Base-by-base conservation (phyloP, 2,888 invertebrate genomes). In the Tachina grossa region DNA sequence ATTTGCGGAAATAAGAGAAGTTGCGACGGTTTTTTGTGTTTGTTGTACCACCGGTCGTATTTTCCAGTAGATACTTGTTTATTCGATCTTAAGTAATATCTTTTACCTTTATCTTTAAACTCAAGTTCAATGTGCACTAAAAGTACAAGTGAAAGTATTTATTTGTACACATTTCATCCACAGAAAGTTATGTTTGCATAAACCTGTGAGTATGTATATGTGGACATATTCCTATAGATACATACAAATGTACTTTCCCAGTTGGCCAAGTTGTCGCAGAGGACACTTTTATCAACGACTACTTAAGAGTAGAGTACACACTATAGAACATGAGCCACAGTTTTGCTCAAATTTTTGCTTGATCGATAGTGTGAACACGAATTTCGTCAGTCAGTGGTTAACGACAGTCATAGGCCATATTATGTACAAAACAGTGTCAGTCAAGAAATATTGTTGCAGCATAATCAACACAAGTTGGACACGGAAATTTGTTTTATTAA, bases 91-190 rank as follows among this genome's bases (percentile, higher is more conserved):
- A 76, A 82, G 55, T 74, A 77, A 78, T 74, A 76, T 59, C 43
- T 71, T 77, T 71, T 71, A 71, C 72, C 65, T 79, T 74, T 71
- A 71, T 77, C 65, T 79, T 74, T 61, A 61, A 74, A 75, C 69
- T 84, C 74, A 84, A 79, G 84, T 80, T 80, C 72, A 80, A 65
- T 65, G 79, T 41, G 79, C 79, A 72, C 47, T 57, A 41, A 39
- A 31, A 71, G 39, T 55, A 55, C 72, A 72, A 80, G 79, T 80
- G 79, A 80, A 80, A 80, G 79, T 72, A 65, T 57, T 65, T 63
- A 41, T n/a, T 19, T 22, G 31, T 31, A 31, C 31, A 47, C 47
- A 53, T 57, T 31, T 53, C 51, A n/a, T 16, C 1, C 63, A 63
- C 9, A 45, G 8, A 59, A 31, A 59, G 13, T 4, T 11, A 31